Evolutionary conservation across 2,888 invertebrate genomes (phyloP).

Genomic region (Pristionchus mayeri): DNA sequence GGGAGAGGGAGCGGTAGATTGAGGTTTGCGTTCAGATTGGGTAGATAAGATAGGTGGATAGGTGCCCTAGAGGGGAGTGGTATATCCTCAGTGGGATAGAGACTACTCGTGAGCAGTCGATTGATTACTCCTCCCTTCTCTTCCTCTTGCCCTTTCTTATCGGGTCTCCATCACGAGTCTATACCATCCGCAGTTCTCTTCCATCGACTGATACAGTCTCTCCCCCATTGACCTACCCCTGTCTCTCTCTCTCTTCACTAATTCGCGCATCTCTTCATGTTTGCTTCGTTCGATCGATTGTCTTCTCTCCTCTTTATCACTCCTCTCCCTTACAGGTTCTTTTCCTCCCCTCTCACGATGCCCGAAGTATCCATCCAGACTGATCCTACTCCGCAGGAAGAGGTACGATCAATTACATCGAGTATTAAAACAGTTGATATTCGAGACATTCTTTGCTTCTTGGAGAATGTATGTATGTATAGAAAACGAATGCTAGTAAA

Average conservation of each 20-base stretch:
- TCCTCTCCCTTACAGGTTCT: conserved; percentile 29
- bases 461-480: too few relatives aligned
- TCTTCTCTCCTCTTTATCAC: background rate
- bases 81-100: background rate
- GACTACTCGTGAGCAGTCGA: background rate
- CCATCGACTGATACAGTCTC: conserved; percentile 1
- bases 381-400: conserved; percentile 9
- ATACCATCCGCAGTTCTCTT: background rate
- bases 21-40: conserved; percentile 36
- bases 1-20: conserved; percentile 27
- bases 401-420: background rate
- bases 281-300: conserved; percentile 6
- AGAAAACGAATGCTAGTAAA: too few relatives aligned
- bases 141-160: background rate
- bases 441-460: too few relatives aligned
- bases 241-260: background rate
- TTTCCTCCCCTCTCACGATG: background rate
- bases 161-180: background rate
- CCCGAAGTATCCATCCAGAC: conserved; percentile 26
- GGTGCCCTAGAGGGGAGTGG: conserved; percentile 1
- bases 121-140: conserved; percentile 14
- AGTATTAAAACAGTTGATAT: too few relatives aligned
- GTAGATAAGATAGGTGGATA: conserved; percentile 1
- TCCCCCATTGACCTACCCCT: background rate
- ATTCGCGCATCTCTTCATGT: background rate